A percentile compares a stretch with the other conserved stretches of the same genome.
Evolutionary conservation across 2,113 vertebrate genomes (phyloP).

Genomic region (Podocnemis expansa): DNA sequence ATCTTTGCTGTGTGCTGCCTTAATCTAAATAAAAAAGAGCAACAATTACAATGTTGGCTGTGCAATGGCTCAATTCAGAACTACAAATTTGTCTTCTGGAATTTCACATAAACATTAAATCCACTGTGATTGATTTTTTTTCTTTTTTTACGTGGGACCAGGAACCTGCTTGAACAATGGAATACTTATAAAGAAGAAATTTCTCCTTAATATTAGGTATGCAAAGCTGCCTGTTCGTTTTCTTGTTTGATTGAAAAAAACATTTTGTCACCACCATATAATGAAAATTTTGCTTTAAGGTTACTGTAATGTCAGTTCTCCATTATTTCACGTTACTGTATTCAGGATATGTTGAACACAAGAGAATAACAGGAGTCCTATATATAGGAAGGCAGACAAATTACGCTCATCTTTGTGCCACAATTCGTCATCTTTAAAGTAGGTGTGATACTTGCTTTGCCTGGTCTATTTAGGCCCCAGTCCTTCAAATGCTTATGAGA

Average conservation of each 20-base stretch:
- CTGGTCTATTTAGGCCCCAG: neutral
- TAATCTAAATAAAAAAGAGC: neutral
- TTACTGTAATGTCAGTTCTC: fast-evolving
- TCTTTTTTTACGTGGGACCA: neutral
- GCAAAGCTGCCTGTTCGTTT: neutral
- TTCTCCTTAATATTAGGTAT: neutral
- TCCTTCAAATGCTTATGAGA: neutral
- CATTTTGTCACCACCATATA: fast-evolving
- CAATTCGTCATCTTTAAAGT: neutral
- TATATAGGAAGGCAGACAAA: neutral
- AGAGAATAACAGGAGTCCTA: fast-evolving
- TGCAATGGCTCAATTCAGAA: neutral
- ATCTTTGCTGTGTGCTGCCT: neutral
- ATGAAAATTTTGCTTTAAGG: fast-evolving
- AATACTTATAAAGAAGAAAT: neutral
- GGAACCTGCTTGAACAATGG: neutral
- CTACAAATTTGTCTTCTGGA: neutral
- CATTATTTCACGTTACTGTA: fast-evolving
- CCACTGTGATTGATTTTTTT: neutral
- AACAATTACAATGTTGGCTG: neutral
- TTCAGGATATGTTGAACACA: fast-evolving
- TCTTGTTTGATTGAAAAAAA: neutral
- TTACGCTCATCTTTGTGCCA: fast-evolving
- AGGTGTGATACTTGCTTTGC: neutral
- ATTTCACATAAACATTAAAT: neutral